Evolutionary conservation across 2,888 invertebrate species (phyloP).

Genomic region (Sceliomorpha sp.): DNA sequence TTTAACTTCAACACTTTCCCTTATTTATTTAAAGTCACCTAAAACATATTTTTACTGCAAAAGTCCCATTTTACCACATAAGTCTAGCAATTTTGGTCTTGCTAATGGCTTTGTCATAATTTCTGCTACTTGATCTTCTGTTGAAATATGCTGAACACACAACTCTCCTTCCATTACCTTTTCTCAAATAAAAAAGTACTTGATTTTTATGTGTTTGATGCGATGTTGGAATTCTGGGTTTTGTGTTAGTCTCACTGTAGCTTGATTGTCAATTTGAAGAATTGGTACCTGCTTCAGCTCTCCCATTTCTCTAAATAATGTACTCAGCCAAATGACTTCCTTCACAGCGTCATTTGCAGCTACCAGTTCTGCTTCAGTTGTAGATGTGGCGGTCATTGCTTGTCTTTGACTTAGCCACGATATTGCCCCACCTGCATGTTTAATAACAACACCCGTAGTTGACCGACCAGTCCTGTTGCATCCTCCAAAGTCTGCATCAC

Average conservation of each 20-base stretch:
- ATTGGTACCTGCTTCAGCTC: slow-evolving; percentile 53
- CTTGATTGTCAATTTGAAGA: slow-evolving; percentile 62
- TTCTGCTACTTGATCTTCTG: slow-evolving; percentile 60
- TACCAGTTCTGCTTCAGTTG: slow-evolving; percentile 65
- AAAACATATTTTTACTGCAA: too few species aligned
- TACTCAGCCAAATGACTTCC: slow-evolving; percentile 64
- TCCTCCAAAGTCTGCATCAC: slow-evolving; percentile 72
- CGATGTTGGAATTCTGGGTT: slow-evolving; percentile 67
- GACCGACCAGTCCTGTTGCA: slow-evolving; percentile 63
- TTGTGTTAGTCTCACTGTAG: slow-evolving; percentile 62
- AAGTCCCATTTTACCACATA: neutral
- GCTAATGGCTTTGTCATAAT: slow-evolving; percentile 59
- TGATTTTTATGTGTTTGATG: slow-evolving; percentile 63
- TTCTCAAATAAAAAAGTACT: slow-evolving; percentile 63
- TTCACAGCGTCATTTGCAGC: slow-evolving; percentile 64
- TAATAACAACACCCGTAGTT: slow-evolving; percentile 60
- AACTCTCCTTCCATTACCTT: slow-evolving; percentile 53
- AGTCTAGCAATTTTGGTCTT: neutral
- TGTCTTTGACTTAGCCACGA: slow-evolving; percentile 54
- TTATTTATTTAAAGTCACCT: too few species aligned
- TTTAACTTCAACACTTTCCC: too few species aligned
- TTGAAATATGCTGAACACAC: slow-evolving; percentile 55
- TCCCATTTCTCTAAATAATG: slow-evolving; percentile 59
- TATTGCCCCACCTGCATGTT: slow-evolving; percentile 58
- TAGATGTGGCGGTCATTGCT: slow-evolving; percentile 55